These are phyloP conservation scores for Mionectes macconnelli DNA, from an alignment of 2,113 vertebrate genomes.

Conservation along the genomic window DNA sequence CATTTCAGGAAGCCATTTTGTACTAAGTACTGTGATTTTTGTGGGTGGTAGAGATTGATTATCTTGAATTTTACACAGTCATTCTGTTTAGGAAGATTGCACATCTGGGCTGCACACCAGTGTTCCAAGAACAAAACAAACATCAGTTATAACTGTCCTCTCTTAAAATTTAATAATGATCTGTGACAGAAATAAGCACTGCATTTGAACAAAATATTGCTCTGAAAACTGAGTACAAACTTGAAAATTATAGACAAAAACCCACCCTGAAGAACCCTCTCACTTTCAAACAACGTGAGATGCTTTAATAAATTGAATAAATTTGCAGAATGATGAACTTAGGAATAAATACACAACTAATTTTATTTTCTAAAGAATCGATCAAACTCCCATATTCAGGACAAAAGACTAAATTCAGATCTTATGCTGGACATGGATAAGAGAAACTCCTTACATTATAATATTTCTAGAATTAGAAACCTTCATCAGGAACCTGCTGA, in stretches of 20 bases:
- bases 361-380: not conserved
- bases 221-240: not conserved
- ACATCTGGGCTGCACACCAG: not conserved
- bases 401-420: not conserved
- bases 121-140: not conserved
- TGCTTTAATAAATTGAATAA: not conserved
- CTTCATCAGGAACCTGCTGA: not conserved
- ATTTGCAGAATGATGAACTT: not conserved
- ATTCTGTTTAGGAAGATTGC: not conserved
- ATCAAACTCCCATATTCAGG: not conserved
- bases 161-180: not conserved
- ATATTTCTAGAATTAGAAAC: not conserved
- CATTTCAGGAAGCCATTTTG: not conserved
- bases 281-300: not conserved
- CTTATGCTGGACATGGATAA: not conserved
- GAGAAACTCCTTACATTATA: not conserved
- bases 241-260: not conserved
- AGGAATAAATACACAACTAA: not conserved
- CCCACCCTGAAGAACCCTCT: fast-evolving
- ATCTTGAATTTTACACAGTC: not conserved
- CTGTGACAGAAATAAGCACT: not conserved
- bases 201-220: not conserved
- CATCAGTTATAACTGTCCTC: not conserved
- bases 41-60: not conserved
- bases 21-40: not conserved